phyloP scores from a whole-genome alignment of 1,140 invertebrate species.

The Piezodorus guildinii region DNA sequence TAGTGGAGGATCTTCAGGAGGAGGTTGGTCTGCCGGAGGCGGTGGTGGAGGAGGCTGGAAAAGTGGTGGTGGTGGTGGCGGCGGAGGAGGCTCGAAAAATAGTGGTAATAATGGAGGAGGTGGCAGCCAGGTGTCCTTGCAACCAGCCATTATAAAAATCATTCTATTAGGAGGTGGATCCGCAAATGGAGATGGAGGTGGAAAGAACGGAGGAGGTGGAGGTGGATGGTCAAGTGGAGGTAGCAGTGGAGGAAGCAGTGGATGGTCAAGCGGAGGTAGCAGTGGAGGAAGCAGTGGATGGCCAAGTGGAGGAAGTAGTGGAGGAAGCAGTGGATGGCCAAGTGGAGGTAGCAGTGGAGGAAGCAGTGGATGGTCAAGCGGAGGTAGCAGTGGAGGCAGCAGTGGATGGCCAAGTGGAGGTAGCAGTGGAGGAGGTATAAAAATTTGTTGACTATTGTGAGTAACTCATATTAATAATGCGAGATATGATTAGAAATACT shows the following conservation, averaged over 20 bases:
- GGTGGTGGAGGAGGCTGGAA: background rate
- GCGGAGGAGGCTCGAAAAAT: background rate
- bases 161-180: background rate
- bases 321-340: too few relatives aligned
- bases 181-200: background rate
- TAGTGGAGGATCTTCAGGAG: background rate
- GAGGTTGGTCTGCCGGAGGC: too few relatives aligned
- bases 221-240: background rate
- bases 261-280: background rate
- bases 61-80: background rate
- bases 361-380: too few relatives aligned
- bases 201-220: background rate
- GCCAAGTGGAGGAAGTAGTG: too few relatives aligned
- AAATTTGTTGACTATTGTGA: too few relatives aligned
- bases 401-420: too few relatives aligned
- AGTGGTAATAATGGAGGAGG: background rate
- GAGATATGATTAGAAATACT: too few relatives aligned
- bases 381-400: too few relatives aligned
- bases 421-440: too few relatives aligned
- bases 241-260: background rate
- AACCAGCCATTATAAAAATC: background rate
- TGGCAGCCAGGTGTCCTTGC: background rate
- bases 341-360: too few relatives aligned
- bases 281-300: too few relatives aligned
- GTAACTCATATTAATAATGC: too few relatives aligned